Evolutionary conservation across 64 coral and sea anemone genomes (phyloP), one percentile per base, ranked within the genome.

Genomic region (Acropora yongei): DNA sequence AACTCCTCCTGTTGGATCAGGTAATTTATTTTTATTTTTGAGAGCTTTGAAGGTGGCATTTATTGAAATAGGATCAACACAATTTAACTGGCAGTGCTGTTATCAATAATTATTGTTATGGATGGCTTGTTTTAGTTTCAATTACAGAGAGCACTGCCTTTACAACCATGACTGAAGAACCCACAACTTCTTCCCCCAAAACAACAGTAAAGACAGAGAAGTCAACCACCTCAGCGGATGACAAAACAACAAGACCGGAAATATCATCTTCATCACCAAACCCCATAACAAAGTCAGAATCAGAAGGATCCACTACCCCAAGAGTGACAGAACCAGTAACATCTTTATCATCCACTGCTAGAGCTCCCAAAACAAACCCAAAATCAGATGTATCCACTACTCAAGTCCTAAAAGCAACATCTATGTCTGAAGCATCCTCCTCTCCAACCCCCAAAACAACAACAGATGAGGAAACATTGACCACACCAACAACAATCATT

Each of bases 401-500:
- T 12, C 40, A 1, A 47, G 5, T 68, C 2, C 46, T 42, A 30
- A 67, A 47, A 30, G 75, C 89, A 10, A 90, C 67, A 2, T 41
- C 49, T 0, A 12, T 12, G 11, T 13, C 2, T 8, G 11, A 63
- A 63, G 60, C 11, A 12, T 63, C 60, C 2, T 13, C 60, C 11
- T 13, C 76, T 19, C 58, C 67, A 63, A 30, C 46, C 9, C 47
- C 78, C 39, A 57, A 67, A 72, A 87, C 84, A 75, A 87, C 84
- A 48, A 14, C 60, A 30, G 30, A 30, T 30, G 30, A 30, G n/a
- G 44, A 47, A 40, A 40, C 72, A 13, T 53, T 50, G 4, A 88
- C 86, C 5, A 14, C 74, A 45, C 42, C 87, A 8, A 47, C 9
- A 5, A 9, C 9, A 66, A 17, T 66, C 0, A 84, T 69, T 3